These are phyloP conservation scores for Listrodromus nycthemerus DNA, from an alignment of 2,888 invertebrate genomes.

Conservation along the genomic window DNA sequence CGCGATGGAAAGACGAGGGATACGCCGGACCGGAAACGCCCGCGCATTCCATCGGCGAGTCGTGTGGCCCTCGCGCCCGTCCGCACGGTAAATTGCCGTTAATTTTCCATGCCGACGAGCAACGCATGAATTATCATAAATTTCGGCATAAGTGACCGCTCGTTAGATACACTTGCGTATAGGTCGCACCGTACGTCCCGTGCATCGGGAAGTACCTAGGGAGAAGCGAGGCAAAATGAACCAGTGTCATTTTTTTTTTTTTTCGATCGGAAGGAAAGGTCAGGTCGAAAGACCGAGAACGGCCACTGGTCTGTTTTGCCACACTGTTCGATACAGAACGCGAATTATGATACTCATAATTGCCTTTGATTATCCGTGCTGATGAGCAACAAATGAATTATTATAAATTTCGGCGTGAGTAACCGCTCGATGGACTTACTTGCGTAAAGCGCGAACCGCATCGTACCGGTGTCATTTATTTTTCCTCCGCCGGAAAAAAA, in stretches of 20 bases:
- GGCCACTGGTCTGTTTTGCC: too few relatives aligned
- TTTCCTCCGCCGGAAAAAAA: too few relatives aligned
- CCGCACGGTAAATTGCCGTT: conserved; percentile 70
- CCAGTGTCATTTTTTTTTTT: too few relatives aligned
- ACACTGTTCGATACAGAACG: too few relatives aligned
- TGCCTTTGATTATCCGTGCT: conserved; percentile 71
- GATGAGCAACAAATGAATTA: conserved; percentile 71
- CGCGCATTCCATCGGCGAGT: conserved; percentile 69
- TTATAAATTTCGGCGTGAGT: conserved; percentile 74
- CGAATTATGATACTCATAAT: conserved; percentile 25
- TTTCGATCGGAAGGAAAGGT: too few relatives aligned
- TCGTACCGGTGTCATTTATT: too few relatives aligned
- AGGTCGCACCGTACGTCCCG: too few relatives aligned
- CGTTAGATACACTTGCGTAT: conserved; percentile 71
- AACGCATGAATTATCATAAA: conserved; percentile 74
- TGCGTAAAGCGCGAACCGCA: conserved; percentile 13
- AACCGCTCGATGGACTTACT: conserved; percentile 74
- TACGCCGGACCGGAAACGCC: conserved; percentile 69
- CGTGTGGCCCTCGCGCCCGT: conserved; percentile 47
- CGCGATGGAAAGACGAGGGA: conserved; percentile 35
- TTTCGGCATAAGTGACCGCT: conserved; percentile 74
- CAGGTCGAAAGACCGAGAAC: too few relatives aligned
- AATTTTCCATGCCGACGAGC: conserved; percentile 70
- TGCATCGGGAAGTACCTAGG: too few relatives aligned
- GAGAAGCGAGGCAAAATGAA: too few relatives aligned